A percentile compares a stretch with the other conserved stretches of the same genome.
Evolutionary conservation across 23 tunicate species (phyloP).

Genomic region (Corella eumyota): DNA sequence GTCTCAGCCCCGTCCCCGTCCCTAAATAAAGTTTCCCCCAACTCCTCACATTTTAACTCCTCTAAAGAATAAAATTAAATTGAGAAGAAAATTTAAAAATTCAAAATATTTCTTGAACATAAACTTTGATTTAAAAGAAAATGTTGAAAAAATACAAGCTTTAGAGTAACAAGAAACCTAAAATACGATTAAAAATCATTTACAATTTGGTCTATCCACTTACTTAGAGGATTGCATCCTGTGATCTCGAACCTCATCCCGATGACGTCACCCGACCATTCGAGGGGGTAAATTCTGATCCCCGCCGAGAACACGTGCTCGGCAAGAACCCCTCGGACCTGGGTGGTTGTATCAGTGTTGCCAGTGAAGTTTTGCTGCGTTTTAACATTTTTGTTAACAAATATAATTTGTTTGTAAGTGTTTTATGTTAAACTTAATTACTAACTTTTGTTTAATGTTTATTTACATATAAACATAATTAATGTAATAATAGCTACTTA

Average conservation of each 20-base stretch:
- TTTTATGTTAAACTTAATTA: background rate
- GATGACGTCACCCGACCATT: slow-evolving; percentile 62
- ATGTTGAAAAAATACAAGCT: background rate
- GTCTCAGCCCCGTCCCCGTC: background rate
- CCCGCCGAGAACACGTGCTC: slow-evolving; percentile 68
- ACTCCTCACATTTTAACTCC: slow-evolving; percentile 18
- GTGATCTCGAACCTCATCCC: slow-evolving; percentile 74
- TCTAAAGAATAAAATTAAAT: slow-evolving; percentile 8
- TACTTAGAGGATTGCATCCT: slow-evolving; percentile 83
- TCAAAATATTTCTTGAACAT: background rate
- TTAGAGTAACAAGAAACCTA: background rate
- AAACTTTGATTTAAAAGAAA: background rate
- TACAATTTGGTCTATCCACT: slow-evolving; percentile 4
- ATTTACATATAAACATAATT: too few relatives aligned
- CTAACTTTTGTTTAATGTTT: background rate
- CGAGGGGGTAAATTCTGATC: slow-evolving; percentile 59
- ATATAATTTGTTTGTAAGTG: background rate
- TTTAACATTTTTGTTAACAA: background rate
- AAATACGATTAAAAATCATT: background rate
- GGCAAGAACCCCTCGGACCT: slow-evolving; percentile 24
- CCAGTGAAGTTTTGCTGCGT: slow-evolving; percentile 35
- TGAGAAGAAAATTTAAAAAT: too few relatives aligned
- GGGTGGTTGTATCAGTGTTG: slow-evolving; percentile 39
- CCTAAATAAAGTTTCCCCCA: slow-evolving; percentile 15
- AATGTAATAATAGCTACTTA: too few relatives aligned